A percentile compares a stretch with the other conserved stretches of the same genome.
Evolutionary conservation across 1,140 invertebrate species (phyloP).

Genomic region (Steinernema feltiae): DNA sequence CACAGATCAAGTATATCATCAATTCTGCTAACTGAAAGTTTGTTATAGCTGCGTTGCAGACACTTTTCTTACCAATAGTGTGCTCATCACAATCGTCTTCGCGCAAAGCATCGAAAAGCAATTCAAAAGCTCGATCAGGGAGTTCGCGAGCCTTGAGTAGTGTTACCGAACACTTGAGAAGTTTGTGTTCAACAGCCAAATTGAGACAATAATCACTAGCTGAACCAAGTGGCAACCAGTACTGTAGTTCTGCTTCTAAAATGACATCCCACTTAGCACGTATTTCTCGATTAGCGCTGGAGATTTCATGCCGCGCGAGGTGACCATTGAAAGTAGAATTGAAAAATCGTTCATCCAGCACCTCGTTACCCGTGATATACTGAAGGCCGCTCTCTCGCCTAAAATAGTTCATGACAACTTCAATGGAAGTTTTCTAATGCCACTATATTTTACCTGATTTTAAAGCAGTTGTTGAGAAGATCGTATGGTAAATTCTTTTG

Average conservation of each 20-base stretch:
- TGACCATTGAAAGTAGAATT: slow-evolving; percentile 39
- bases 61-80: not conserved
- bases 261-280: slow-evolving; percentile 13
- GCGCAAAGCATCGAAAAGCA: slow-evolving; percentile 37
- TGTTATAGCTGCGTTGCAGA: not conserved
- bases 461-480: slow-evolving; percentile 41
- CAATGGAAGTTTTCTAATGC: slow-evolving; percentile 5
- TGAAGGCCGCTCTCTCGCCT: slow-evolving; percentile 35
- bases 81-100: not conserved
- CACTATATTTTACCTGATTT: slow-evolving; percentile 33
- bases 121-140: slow-evolving; percentile 36
- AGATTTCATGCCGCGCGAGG: slow-evolving; percentile 3
- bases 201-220: slow-evolving; percentile 45
- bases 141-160: slow-evolving; percentile 40
- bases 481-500: slow-evolving; percentile 18
- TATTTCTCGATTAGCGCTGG: not conserved
- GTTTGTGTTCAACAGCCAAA: slow-evolving; percentile 30
- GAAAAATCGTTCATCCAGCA: slow-evolving; percentile 46
- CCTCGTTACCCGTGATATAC: slow-evolving; percentile 42
- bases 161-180: slow-evolving; percentile 22
- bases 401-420: slow-evolving; percentile 11
- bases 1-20: slow-evolving; percentile 22
- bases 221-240: slow-evolving; percentile 52
- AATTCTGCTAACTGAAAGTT: slow-evolving; percentile 10
- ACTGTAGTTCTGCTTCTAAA: slow-evolving; percentile 32